Evolutionary conservation across 2,888 invertebrate species (phyloP), one percentile per base, ranked within the genome.

Genomic region (Sinodicranocentrus sp.): DNA sequence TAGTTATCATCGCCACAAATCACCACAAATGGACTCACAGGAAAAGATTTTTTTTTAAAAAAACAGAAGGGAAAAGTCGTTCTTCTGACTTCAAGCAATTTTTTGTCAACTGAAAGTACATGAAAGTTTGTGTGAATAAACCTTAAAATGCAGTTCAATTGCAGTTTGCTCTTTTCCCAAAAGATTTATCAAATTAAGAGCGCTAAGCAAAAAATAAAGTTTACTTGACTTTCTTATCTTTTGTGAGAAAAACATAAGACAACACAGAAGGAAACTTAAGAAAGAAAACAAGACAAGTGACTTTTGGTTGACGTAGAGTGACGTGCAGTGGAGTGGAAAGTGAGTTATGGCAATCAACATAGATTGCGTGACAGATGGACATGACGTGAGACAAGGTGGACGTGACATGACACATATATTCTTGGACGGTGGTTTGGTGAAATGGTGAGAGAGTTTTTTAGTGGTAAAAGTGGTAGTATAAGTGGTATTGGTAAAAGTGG

Each of bases 311-410:
- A 63, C 71, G 70, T 72, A 52, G 63, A 71, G 65, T 71, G 57
- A 52, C 71, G 72, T 80, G 72, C 43, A 65, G 39, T 57, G 33
- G 13, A 67, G 61, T 75, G 76, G 43, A 76, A 63, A 71, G 73
- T 76, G 70, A 76, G 70, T 68, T 61, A 59, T 73, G 78, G 61
- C 59, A 78, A 70, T 70, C 78, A 28, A 78, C 70, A 33, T 26
- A 59, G 70, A 70, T 78, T 78, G 70, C 70, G 78, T 78, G 70
- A 78, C 78, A 70, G 33, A 76, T 39, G 68, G 26, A 68, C 43
- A 28, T 67, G 57, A 43, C 54, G 57, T 76, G 67, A 67, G 59
- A 68, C 28, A 68, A 68, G 70, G 70, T 78, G 70, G 59, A 76
- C 52, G 23, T 68, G 25, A 57, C 26, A 23, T 26, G 43, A 77